These are phyloP conservation scores for Egretta garzetta DNA, from an alignment of 2,113 vertebrate species.

Conservation along the genomic window DNA sequence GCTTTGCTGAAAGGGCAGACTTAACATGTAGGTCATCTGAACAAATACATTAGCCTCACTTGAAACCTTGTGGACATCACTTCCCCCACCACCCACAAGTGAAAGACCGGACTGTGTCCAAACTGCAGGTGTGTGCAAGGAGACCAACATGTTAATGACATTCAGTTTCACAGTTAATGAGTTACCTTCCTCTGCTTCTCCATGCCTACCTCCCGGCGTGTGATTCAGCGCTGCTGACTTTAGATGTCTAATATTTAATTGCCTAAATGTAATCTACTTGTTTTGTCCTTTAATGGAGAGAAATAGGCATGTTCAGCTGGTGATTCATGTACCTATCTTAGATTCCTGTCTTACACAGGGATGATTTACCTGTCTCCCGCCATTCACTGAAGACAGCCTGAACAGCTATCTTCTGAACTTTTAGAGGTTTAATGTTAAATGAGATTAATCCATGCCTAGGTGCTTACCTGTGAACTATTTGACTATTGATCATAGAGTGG, in stretches of 20 bases:
- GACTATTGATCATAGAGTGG: background rate
- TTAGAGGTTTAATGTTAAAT: background rate
- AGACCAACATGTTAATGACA: fast-evolving
- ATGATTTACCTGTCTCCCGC: background rate
- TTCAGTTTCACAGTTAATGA: background rate
- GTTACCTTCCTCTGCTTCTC: background rate
- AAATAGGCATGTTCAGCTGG: background rate
- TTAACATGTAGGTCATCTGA: background rate
- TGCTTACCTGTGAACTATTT: background rate
- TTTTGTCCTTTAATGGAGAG: background rate
- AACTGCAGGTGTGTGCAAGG: background rate
- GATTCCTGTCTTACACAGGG: background rate
- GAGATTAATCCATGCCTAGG: background rate
- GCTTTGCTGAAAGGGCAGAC: background rate
- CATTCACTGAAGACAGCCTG: background rate
- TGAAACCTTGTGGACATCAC: background rate
- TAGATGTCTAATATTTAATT: background rate
- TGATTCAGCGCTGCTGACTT: background rate
- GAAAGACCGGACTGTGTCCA: background rate
- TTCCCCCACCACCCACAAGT: fast-evolving
- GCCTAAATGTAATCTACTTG: background rate
- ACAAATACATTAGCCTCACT: background rate
- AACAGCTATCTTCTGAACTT: background rate
- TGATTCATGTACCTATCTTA: background rate
- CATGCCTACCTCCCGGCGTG: background rate